These are phyloP conservation scores for Pelosia muscerda DNA, from an alignment of 2,888 invertebrate genomes.

Conservation along the genomic window DNA sequence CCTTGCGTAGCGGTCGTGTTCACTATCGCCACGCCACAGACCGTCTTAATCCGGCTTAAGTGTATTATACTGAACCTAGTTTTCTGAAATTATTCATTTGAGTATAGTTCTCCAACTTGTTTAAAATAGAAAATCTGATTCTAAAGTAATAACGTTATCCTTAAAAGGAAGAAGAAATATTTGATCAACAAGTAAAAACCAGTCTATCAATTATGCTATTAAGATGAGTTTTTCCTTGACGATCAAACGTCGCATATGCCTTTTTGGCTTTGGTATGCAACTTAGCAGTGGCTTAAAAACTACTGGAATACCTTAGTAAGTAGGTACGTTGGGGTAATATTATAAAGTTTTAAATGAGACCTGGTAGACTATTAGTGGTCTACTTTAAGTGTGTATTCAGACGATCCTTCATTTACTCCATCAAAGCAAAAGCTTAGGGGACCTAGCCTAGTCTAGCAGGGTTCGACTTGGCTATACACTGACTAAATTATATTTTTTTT, in stretches of 20 bases:
- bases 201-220: background rate
- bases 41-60: too few species aligned
- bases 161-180: background rate
- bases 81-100: background rate
- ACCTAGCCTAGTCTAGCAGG: too few species aligned
- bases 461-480: too few species aligned
- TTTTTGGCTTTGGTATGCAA: background rate
- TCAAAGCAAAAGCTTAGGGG: too few species aligned
- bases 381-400: background rate
- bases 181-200: background rate
- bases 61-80: background rate
- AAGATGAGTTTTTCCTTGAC: background rate
- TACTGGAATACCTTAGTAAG: background rate
- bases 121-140: background rate
- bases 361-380: background rate
- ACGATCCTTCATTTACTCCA: background rate
- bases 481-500: too few species aligned
- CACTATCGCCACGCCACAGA: too few species aligned
- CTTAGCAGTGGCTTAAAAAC: background rate
- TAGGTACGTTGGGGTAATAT: background rate
- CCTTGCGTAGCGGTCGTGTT: too few species aligned
- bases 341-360: conserved; percentile 4
- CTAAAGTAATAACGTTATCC: background rate
- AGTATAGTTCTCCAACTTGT: background rate
- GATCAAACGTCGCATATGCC: background rate